A percentile compares a stretch with the other conserved stretches of the same genome.
Evolutionary conservation across 2,113 vertebrate genomes (phyloP).

Genomic region (Takifugu flavidus): DNA sequence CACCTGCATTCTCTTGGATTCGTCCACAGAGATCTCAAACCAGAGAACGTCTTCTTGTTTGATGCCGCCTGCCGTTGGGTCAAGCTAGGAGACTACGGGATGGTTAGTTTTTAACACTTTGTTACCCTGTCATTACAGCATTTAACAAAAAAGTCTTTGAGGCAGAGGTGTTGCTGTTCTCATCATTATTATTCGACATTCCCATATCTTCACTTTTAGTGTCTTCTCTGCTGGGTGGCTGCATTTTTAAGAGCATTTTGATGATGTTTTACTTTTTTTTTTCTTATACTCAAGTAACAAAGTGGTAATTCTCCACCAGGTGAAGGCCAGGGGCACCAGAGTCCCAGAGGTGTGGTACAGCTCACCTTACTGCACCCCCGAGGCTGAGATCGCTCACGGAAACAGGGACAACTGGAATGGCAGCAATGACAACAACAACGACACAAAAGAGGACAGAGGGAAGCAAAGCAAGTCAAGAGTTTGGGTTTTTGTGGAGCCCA

Average conservation of each 20-base stretch:
- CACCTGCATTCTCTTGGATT: slow-evolving; percentile 84
- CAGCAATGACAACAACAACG: background rate
- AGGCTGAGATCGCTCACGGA: slow-evolving; percentile 69
- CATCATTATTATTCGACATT: no score
- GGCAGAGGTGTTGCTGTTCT: no score
- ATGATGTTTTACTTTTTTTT: background rate
- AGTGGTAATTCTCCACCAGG: slow-evolving; percentile 33
- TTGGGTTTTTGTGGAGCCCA: slow-evolving; percentile 73
- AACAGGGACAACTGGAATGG: slow-evolving; percentile 30
- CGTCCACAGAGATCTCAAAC: slow-evolving; percentile 87
- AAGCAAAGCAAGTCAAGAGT: slow-evolving; percentile 18
- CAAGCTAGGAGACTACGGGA: slow-evolving; percentile 86
- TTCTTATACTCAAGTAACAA: background rate
- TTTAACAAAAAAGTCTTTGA: no score
- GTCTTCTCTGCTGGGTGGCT: no score
- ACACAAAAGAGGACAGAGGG: slow-evolving; percentile 12
- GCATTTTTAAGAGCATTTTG: background rate
- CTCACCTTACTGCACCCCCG: slow-evolving; percentile 81
- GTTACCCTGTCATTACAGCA: background rate
- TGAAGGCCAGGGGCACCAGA: slow-evolving; percentile 72
- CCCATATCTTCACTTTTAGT: no score
- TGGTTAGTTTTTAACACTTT: slow-evolving; percentile 58
- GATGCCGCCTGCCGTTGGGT: slow-evolving; percentile 78
- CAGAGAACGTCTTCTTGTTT: slow-evolving; percentile 87
- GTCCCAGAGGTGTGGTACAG: slow-evolving; percentile 76